A percentile compares a stretch with the other conserved stretches of the same genome.
Conservation (phyloP, 2,888 invertebrate genomes). For the Pyrrhopygopsis socrates region DNA sequence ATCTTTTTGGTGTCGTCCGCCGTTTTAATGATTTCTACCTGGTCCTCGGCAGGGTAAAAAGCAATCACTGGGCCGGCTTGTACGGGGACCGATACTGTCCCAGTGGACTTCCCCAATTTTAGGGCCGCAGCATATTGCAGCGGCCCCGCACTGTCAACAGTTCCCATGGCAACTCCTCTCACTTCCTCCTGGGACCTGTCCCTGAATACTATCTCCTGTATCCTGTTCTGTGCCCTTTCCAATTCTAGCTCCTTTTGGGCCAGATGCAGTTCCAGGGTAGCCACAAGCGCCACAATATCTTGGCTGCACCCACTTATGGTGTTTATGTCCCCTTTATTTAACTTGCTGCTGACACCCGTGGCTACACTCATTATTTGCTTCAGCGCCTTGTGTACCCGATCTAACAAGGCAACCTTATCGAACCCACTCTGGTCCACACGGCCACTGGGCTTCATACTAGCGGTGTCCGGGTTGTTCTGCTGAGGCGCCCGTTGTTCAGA, state of each 20-base stretch:
- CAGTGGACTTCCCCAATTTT: background rate
- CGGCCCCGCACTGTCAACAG: too few species aligned
- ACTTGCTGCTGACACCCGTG: background rate
- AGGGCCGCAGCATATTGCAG: background rate
- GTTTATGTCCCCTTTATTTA: background rate
- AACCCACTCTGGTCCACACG: too few species aligned
- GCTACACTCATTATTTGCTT: background rate
- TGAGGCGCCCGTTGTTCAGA: too few species aligned
- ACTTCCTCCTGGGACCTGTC: background rate
- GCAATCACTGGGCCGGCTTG: background rate
- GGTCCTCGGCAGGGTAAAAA: background rate
- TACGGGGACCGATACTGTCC: background rate
- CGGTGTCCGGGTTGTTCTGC: background rate
- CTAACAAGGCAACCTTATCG: too few species aligned
- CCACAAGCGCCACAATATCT: background rate
- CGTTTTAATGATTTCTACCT: background rate
- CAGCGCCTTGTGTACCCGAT: too few species aligned
- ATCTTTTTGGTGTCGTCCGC: conserved; percentile 12
- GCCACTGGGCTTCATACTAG: background rate
- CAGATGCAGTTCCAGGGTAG: background rate
- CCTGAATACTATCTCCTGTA: background rate
- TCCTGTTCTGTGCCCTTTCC: background rate
- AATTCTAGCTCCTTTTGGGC: background rate
- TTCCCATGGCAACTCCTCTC: background rate
- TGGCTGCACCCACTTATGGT: background rate